Base-by-base conservation (phyloP, 2,888 invertebrate species). In the Drosophila ezoana region DNA sequence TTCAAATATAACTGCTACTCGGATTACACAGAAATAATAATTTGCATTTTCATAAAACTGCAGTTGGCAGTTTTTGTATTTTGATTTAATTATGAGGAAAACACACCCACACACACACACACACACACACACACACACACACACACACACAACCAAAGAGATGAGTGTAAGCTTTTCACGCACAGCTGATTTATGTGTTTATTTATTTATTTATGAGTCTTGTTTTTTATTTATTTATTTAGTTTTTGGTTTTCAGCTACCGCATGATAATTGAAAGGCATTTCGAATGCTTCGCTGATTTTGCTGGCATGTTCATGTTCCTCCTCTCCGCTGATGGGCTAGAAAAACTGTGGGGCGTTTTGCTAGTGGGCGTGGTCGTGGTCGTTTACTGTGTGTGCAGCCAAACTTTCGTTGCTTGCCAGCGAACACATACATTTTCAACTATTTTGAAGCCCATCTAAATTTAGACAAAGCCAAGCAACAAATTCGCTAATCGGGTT, bases 231-330 rank as follows among this genome's bases (percentile, higher is more conserved):
- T 18, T 38, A 37, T 14, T 47, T 56, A 16, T 54, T 37, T 40
- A 51, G 33, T 41, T 59, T 44, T 54, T 53, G 16, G 23, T 54
- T 66, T 44, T 49, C 47, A 48, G 43, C 44, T 66, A 48, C 45
- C 78, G 76, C 74, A 72, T 69, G 80, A 76, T 83, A 83, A 83
- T 86, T 83, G 74, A 83, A 76, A 81, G 66, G 74, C 70, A 79
- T 76, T 86, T 81, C 56, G 54, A 74, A 81, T 67, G 83, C 79
- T 75, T 66, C 56, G 76, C 65, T 86, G 83, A 54, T 41, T 76
- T 57, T 52, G 75, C n/a, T 74, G 64, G 62, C n/a, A n/a, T n/a
- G 18, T 18, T 1, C 80, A 63, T 76, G 80, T 47, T 49, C 35
- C 20, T 20, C n/a, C 14, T 14, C 51, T 14, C 49, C 38, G 23